A percentile compares a stretch with the other conserved stretches of the same genome.
phyloP scores from a whole-genome alignment of 2,888 invertebrate species.

The Archips xylosteana region DNA sequence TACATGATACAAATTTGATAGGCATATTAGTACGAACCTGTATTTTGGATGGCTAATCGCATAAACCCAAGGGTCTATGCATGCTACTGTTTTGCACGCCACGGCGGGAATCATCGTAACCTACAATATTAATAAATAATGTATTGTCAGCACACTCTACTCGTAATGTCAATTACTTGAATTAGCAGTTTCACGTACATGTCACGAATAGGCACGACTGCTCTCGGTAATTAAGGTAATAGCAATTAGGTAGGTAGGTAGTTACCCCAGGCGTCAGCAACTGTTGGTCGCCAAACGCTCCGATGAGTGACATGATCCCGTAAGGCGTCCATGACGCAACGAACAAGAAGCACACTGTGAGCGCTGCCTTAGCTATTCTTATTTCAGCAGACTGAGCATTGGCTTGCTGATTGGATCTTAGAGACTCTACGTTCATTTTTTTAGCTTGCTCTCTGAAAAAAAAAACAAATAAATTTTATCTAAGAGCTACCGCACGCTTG shows the following conservation, averaged over 20 bases:
- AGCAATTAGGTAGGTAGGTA: neutral
- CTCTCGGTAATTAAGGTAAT: neutral
- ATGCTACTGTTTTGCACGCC: slow-evolving; percentile 95
- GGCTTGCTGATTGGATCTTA: slow-evolving; percentile 89
- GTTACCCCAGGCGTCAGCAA: slow-evolving; percentile 89
- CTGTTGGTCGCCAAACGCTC: slow-evolving; percentile 91
- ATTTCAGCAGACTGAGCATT: slow-evolving; percentile 92
- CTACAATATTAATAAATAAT: slow-evolving; percentile 50
- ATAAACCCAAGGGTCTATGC: slow-evolving; percentile 96
- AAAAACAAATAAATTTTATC: neutral
- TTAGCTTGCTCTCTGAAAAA: slow-evolving; percentile 87
- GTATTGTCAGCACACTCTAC: no score
- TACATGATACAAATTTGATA: neutral
- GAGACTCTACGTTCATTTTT: slow-evolving; percentile 96
- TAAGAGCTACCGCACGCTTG: no score
- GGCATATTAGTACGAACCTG: slow-evolving; percentile 80
- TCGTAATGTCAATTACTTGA: no score
- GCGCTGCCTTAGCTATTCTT: slow-evolving; percentile 94
- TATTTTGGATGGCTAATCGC: slow-evolving; percentile 96
- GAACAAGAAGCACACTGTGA: slow-evolving; percentile 94
- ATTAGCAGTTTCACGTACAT: no score
- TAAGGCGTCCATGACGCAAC: slow-evolving; percentile 97
- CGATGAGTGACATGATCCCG: slow-evolving; percentile 92
- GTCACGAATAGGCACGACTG: no score
- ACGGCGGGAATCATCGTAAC: slow-evolving; percentile 95